Evolutionary conservation across 2,113 vertebrate genomes (phyloP), one percentile per base, ranked within the genome.

Genomic region (Camelus dromedarius): DNA sequence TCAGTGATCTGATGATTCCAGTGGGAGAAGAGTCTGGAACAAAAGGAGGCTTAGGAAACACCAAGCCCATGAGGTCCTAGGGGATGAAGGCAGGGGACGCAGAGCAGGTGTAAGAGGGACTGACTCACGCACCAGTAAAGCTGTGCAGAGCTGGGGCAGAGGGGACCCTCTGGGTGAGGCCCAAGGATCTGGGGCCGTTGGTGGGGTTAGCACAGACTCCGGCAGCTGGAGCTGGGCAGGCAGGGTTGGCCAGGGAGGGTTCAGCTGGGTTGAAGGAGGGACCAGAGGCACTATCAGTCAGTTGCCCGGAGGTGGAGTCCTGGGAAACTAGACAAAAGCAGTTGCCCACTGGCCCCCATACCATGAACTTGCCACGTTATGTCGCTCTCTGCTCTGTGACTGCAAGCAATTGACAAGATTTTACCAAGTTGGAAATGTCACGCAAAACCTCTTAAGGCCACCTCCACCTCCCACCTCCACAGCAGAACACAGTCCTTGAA

Each of bases 321-420:
- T 19, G 52, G 64, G 86, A 32, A 28, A 67, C 52, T 1, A 58
- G 48, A 30, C 15, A 28, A 10, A 64, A 22, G 22, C 84, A 82
- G 28, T n/a, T 35, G 50, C 46, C 6, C 2, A 4, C 42, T 4
- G 50, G 38, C n/a, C 5, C 35, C 50, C 48, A 2, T 5, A 46
- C 46, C 67, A 0, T 30, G 54, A 69, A 50, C 24, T 13, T 11
- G 19, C n/a, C 5, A 7, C 3, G 2, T 11, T 3, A 1, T 4
- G 7, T 6, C 0, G 6, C 30, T 22, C 75, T 30, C 54, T 35
- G 88, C 18, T 70, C 30, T 19, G 10, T 19, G 76, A 82, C 52
- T 19, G n/a, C 4, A 20, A 30, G 46, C 42, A 50, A 28, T 7
- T 48, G 52, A 26, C 48, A 50, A 14, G 13, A 62, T 60, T 6